These are phyloP conservation scores for Lagocephalus sceleratus DNA, from an alignment of 2,797 vertebrate species.

Conservation along the genomic window DNA sequence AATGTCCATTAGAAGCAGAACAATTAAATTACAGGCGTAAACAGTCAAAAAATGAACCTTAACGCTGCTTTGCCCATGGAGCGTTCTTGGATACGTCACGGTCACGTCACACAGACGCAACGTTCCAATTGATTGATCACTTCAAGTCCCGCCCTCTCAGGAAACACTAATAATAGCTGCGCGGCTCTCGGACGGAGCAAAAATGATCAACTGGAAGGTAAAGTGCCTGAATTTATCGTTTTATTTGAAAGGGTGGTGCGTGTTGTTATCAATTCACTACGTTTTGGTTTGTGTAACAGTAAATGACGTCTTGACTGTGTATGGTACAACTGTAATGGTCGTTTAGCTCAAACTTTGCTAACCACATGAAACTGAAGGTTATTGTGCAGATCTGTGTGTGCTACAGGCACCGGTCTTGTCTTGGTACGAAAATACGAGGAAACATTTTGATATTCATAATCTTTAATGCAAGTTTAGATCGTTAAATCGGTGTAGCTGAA, in stretches of 20 bases:
- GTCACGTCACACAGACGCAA: accelerated
- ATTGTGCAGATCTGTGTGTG: background rate
- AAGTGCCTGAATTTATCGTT: accelerated
- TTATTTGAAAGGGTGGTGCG: background rate
- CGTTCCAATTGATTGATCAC: conserved; percentile 19
- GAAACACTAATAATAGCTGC: background rate
- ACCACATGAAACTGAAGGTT: background rate
- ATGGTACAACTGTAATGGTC: conserved; percentile 16
- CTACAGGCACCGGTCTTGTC: no score
- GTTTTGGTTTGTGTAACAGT: background rate
- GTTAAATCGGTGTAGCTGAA: no score
- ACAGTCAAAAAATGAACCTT: no score
- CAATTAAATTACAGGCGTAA: background rate
- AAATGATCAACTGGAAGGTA: conserved; percentile 73
- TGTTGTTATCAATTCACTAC: accelerated
- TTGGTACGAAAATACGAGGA: no score
- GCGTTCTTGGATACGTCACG: background rate
- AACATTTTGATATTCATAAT: no score
- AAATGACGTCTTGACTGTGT: background rate
- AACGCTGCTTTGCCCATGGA: no score
- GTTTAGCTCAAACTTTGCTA: background rate
- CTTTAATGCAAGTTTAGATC: no score
- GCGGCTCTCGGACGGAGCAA: background rate
- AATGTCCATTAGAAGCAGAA: background rate
- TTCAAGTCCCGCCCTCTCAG: conserved; percentile 17